Evolutionary conservation across 2,888 invertebrate genomes (phyloP).

Genomic region (Germaria angustata): DNA sequence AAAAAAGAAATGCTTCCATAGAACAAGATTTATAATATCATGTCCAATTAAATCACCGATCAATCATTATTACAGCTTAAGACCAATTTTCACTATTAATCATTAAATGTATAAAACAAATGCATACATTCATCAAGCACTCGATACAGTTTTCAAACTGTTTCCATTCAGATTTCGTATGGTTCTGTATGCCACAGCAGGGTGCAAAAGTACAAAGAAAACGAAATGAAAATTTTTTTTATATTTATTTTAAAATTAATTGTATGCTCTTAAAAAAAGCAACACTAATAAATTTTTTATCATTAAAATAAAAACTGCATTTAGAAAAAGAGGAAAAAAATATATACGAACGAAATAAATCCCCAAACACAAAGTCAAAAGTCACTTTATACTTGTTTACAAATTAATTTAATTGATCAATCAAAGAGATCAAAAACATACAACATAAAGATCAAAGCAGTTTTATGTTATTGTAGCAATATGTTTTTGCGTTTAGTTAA

Average conservation of each 20-base stretch:
- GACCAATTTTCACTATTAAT: slow-evolving; percentile 8
- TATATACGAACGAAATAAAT: slow-evolving; percentile 19
- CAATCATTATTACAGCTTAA: slow-evolving; percentile 34
- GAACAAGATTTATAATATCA: not conserved
- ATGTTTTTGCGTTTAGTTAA: slow-evolving; percentile 19
- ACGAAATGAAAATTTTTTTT: slow-evolving; percentile 36
- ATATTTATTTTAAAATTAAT: slow-evolving; percentile 57
- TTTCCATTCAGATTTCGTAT: slow-evolving; percentile 12
- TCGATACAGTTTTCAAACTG: not conserved
- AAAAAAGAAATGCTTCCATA: not conserved
- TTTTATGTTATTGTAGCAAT: slow-evolving; percentile 29
- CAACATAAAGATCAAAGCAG: slow-evolving; percentile 67
- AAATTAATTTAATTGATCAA: slow-evolving; percentile 79
- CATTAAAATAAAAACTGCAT: slow-evolving; percentile 48
- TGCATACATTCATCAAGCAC: not conserved
- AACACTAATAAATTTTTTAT: slow-evolving; percentile 60
- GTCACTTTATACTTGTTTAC: slow-evolving; percentile 74
- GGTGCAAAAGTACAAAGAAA: slow-evolving; percentile 37
- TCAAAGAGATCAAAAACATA: slow-evolving; percentile 76
- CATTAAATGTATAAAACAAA: not conserved
- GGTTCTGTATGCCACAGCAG: slow-evolving; percentile 26
- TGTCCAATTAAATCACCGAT: not conserved
- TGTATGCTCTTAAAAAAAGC: slow-evolving; percentile 50
- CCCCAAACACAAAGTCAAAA: slow-evolving; percentile 64
- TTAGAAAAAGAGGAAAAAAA: not conserved